Evolutionary conservation across 30 jellyfish, hydroid and myxozoan genomes (phyloP).

Genomic region (Turritopsis rubra): DNA sequence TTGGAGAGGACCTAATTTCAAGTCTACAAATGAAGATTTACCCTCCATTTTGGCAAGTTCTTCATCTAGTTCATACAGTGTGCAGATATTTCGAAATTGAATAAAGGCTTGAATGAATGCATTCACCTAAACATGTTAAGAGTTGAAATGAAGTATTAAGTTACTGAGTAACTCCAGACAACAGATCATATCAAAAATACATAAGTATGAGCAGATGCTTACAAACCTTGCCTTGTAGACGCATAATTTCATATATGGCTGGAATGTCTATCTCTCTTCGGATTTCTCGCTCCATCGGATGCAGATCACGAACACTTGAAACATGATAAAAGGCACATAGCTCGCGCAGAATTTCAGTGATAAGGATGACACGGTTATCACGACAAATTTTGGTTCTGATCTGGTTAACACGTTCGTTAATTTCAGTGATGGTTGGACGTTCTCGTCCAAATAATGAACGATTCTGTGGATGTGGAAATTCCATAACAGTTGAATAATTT

Average conservation of each 20-base stretch:
- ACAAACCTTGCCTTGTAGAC: slow-evolving; percentile 49
- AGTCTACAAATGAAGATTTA: slow-evolving; percentile 44
- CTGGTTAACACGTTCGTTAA: slow-evolving; percentile 28
- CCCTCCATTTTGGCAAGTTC: slow-evolving; percentile 45
- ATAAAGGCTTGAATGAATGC: slow-evolving; percentile 36
- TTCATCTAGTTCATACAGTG: slow-evolving; percentile 58
- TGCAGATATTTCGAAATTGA: slow-evolving; percentile 28
- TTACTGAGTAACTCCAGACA: background rate
- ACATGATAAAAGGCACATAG: slow-evolving; percentile 26
- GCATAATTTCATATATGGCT: slow-evolving; percentile 49
- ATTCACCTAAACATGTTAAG: slow-evolving; percentile 20
- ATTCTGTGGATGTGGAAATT: slow-evolving; percentile 18
- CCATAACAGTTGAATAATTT: background rate
- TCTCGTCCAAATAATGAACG: slow-evolving; percentile 7
- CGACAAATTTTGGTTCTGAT: slow-evolving; percentile 31
- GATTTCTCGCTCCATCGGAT: slow-evolving; percentile 28
- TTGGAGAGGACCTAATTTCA: slow-evolving; percentile 80
- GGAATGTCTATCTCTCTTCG: slow-evolving; percentile 54
- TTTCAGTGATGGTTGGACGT: slow-evolving; percentile 26
- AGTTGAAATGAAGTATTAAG: background rate
- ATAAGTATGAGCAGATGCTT: background rate
- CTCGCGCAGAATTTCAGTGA: slow-evolving; percentile 26
- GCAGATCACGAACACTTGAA: slow-evolving; percentile 25
- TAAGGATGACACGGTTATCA: slow-evolving; percentile 7
- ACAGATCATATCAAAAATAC: background rate